Evolutionary conservation across 2,113 vertebrate genomes (phyloP).

Genomic region (Oplegnathus fasciatus): DNA sequence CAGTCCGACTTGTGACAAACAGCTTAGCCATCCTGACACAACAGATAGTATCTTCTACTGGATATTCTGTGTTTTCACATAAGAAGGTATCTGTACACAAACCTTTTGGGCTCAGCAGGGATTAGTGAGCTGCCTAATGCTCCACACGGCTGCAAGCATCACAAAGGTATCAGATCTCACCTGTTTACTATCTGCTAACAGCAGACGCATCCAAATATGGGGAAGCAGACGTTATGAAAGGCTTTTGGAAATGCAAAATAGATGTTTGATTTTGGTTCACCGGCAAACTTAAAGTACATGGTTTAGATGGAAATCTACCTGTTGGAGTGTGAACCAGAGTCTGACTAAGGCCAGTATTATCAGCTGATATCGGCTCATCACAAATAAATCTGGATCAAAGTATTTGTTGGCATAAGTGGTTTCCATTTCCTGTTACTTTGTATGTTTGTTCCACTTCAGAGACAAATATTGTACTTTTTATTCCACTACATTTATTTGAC

Average conservation of each 20-base stretch:
- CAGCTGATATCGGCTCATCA: neutral
- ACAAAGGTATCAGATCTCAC: constrained; percentile 13
- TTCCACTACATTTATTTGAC: neutral
- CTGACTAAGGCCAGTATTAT: neutral
- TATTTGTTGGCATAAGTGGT: neutral
- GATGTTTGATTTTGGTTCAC: constrained; percentile 3
- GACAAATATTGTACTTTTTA: neutral
- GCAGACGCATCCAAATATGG: neutral
- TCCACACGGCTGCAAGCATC: neutral
- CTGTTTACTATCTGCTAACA: constrained; percentile 10
- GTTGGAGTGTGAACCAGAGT: neutral
- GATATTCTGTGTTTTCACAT: constrained; percentile 7
- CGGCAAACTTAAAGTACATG: neutral
- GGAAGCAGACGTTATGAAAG: neutral
- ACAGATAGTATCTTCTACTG: constrained; percentile 15
- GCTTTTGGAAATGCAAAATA: constrained; percentile 19
- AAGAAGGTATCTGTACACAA: neutral
- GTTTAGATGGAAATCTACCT: neutral
- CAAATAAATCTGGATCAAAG: neutral
- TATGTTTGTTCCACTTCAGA: neutral
- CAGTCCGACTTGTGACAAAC: neutral
- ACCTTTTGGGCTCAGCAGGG: neutral
- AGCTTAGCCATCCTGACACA: neutral
- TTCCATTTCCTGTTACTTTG: neutral
- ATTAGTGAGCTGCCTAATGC: neutral